A percentile compares a stretch with the other conserved stretches of the same genome.
Evolutionary conservation across 2,113 vertebrate genomes (phyloP).

Genomic region (Hoplias malabaricus): DNA sequence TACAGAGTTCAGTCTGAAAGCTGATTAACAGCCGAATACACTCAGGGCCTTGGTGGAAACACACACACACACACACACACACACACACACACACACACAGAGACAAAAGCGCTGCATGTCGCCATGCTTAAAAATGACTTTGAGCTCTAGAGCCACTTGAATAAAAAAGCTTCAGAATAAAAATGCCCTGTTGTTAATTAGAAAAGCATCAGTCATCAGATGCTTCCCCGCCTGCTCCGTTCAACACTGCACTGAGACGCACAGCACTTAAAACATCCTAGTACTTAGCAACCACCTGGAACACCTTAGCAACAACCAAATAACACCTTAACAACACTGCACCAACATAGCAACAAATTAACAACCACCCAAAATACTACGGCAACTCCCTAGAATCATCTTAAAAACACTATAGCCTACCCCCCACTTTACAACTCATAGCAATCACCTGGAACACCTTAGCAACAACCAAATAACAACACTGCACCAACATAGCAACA

Average conservation of each 20-base stretch:
- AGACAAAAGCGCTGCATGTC: background rate
- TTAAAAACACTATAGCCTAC: too few species aligned
- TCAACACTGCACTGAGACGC: background rate
- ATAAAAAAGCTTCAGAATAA: background rate
- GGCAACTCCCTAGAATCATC: too few species aligned
- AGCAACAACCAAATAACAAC: too few species aligned
- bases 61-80: background rate
- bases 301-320: too few species aligned
- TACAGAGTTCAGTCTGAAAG: conserved; percentile 32
- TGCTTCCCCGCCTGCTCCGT: background rate
- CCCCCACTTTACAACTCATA: too few species aligned
- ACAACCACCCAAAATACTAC: too few species aligned
- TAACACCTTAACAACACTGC: too few species aligned
- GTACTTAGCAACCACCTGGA: too few species aligned
- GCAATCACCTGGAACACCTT: too few species aligned
- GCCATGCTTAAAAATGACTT: background rate
- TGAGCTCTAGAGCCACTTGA: background rate
- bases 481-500: too few species aligned
- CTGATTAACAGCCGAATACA: conserved; percentile 22
- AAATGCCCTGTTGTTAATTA: background rate
- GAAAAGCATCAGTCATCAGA: background rate
- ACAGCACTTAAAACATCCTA: too few species aligned
- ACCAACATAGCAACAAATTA: too few species aligned
- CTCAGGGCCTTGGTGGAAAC: background rate
- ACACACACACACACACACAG: background rate